A percentile compares a stretch with the other conserved stretches of the same genome.
Conservation (phyloP, 2,113 vertebrate genomes). For the Neofelis nebulosa region DNA sequence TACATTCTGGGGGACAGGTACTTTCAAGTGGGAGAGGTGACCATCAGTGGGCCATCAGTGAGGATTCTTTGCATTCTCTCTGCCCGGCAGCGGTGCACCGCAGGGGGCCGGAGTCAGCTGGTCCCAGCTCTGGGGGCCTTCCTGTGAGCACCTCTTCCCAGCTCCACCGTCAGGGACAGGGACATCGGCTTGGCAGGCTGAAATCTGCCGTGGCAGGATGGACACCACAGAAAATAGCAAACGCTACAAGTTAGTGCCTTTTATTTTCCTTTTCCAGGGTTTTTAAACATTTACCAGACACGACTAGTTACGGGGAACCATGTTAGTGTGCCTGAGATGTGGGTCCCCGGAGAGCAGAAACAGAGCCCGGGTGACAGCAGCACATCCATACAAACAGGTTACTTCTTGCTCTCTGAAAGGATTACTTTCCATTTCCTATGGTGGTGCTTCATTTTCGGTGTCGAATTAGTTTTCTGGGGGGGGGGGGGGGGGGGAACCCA, state of each 20-base stretch:
- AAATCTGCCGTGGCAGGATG: background rate
- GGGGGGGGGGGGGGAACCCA: too few relatives aligned
- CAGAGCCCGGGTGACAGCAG: background rate
- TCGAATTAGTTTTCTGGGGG: background rate
- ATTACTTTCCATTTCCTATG: background rate
- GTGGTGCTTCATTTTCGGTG: background rate
- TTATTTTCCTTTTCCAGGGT: background rate
- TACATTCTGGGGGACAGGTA: background rate
- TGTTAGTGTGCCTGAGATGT: background rate
- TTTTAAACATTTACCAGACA: background rate
- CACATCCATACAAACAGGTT: background rate
- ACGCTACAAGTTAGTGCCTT: background rate
- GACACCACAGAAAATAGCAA: background rate
- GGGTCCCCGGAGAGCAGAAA: background rate
- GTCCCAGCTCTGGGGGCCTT: background rate
- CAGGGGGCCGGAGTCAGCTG: background rate
- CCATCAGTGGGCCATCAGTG: background rate
- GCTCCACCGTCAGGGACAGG: background rate
- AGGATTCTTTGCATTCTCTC: background rate
- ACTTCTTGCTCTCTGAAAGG: background rate
- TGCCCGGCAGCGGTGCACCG: accelerated
- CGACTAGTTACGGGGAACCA: background rate
- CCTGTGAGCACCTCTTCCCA: background rate
- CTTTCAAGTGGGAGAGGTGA: background rate
- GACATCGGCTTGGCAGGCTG: background rate